phyloP scores from a whole-genome alignment of 2,113 vertebrate species.

The Poecile atricapillus region DNA sequence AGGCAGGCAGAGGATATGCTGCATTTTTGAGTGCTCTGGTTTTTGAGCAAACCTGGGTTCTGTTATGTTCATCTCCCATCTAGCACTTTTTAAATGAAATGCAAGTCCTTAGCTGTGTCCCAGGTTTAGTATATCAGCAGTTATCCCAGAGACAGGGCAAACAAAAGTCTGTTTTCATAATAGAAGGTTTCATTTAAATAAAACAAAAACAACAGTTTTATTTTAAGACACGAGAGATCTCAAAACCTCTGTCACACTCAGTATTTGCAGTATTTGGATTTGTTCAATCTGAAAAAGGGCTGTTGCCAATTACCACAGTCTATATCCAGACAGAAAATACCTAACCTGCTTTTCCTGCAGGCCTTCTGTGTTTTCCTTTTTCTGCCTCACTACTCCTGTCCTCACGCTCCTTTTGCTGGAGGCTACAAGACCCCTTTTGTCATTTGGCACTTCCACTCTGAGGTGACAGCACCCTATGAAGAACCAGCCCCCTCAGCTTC shows the following conservation, averaged over 20 bases:
- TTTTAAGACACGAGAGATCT: neutral
- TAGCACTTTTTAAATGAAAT: neutral
- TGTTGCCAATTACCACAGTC: neutral
- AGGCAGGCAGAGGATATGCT: neutral
- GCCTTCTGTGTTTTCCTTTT: neutral
- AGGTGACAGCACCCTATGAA: accelerated
- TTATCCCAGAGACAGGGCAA: neutral
- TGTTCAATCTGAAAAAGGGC: neutral
- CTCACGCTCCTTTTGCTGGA: neutral
- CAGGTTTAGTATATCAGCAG: neutral
- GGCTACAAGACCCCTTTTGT: neutral
- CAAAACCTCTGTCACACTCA: neutral
- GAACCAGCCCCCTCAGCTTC: neutral
- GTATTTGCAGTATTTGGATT: neutral
- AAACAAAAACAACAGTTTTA: neutral
- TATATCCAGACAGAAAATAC: neutral
- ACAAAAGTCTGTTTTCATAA: neutral
- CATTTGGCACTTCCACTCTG: accelerated
- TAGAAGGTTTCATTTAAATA: neutral
- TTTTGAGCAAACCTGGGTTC: neutral
- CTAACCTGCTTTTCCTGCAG: neutral
- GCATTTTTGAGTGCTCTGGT: neutral
- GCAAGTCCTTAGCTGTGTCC: neutral
- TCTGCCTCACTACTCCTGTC: neutral
- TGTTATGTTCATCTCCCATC: neutral